These are phyloP conservation scores for Synanceia verrucosa DNA, from an alignment of 2,797 vertebrate species.

Conservation along the genomic window DNA sequence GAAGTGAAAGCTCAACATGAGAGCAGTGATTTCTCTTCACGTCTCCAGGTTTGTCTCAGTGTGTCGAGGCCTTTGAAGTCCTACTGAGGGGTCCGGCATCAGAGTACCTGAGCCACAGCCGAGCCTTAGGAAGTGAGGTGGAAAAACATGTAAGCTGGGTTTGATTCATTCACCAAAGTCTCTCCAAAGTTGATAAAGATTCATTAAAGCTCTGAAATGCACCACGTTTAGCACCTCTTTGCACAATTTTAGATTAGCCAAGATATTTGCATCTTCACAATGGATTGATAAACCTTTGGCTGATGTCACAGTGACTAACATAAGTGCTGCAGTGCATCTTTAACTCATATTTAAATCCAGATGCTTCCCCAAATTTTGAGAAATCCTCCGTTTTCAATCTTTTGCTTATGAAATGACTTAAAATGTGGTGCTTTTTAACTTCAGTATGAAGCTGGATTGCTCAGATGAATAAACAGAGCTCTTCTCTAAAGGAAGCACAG, in stretches of 20 bases:
- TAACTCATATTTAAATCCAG: neutral
- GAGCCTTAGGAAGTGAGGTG: conserved; percentile 89
- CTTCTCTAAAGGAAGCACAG: conserved; percentile 8
- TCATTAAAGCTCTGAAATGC: neutral
- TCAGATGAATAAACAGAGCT: neutral
- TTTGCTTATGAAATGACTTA: neutral
- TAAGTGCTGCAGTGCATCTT: neutral
- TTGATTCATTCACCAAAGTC: neutral
- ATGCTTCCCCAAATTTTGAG: neutral
- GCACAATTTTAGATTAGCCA: too few relatives aligned
- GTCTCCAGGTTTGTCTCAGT: conserved; percentile 82
- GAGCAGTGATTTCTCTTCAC: conserved; percentile 4
- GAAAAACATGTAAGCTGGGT: conserved; percentile 91
- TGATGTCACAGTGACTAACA: too few relatives aligned
- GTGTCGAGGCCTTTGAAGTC: conserved; percentile 90
- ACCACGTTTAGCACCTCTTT: too few relatives aligned
- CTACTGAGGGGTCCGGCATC: conserved; percentile 87
- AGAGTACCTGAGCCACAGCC: conserved; percentile 90
- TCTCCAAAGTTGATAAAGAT: neutral
- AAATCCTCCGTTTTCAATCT: neutral
- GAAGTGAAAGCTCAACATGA: neutral
- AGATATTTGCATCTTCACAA: too few relatives aligned
- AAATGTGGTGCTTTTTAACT: neutral
- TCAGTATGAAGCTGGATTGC: neutral
- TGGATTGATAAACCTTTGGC: too few relatives aligned